Base-by-base conservation (phyloP, 2,797 vertebrate genomes). In the Myotis vivesi region DNA sequence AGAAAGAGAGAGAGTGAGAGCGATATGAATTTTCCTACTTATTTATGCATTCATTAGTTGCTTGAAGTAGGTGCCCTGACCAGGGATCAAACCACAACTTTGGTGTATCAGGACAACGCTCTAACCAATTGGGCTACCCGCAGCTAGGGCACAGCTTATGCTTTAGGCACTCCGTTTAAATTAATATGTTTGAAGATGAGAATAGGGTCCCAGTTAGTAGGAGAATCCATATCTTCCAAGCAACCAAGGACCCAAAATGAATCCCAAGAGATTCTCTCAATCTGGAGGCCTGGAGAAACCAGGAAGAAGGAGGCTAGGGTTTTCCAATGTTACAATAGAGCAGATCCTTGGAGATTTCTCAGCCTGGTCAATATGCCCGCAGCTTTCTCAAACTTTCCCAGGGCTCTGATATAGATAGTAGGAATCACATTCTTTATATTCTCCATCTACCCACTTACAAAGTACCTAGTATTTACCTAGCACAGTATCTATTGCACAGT, bases 381-480 rank as follows among this genome's bases (percentile, higher is more conserved):
- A 38, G 33, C 62, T 77, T 5, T 62, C n/a, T 51, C 55, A 77
- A 53, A 59, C 55, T 49, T 72, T 41, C n/a, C 85, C 71, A 69
- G 25, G 33, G 59, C 76, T 82, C 41, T 86, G 46, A 6, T 9
- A 30, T 6, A 17, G 79, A 55, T 15, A 36, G n/a, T 81, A 64
- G 59, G 57, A 89, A 8, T 75, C 36, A 15, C 51, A 49, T 44
- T 57, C 66, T 36, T 82, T 13, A 62, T 22, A 9, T 8, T 66
- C 11, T 69, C n/a, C 62, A 59, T 66, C 53, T n/a, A 46, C 62
- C 20, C 8, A 6, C 41, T 28, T 86, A 82, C 22, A 85, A 93
- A 88, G 36, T n/a, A 91, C 36, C 83, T 76, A 79, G 46, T 62
- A 81, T 69, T 95, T 53, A 92, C 89, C 66, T 86, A 79, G 69